Conservation (phyloP, 2,113 vertebrate species). For the Nycticorax nycticorax region DNA sequence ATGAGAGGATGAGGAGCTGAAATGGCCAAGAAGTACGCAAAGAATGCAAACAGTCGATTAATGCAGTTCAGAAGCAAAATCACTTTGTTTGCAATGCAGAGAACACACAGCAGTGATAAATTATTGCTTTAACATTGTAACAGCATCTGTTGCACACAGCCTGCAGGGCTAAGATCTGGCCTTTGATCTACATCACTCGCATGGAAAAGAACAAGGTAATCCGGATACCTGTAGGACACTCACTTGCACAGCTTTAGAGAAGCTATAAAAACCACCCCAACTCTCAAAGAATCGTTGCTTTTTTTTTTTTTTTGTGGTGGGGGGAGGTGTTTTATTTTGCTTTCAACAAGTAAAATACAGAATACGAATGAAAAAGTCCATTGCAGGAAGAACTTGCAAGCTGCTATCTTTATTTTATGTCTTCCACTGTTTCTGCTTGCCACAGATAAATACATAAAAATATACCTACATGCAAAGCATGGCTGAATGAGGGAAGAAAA, state of each 20-base stretch:
- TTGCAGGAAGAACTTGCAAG: fast-evolving
- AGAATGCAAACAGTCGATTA: not conserved
- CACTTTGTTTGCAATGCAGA: not conserved
- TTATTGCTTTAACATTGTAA: conserved; percentile 7
- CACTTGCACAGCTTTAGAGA: not conserved
- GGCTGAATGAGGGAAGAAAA: not conserved
- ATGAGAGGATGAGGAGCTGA: not conserved
- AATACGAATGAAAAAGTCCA: not conserved
- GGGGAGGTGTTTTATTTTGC: not conserved
- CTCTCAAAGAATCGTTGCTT: not conserved
- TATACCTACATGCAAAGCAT: not conserved
- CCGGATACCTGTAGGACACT: not conserved
- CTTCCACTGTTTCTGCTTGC: not conserved
- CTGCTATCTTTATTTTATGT: not conserved
- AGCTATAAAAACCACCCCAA: not conserved
- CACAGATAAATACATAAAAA: not conserved
- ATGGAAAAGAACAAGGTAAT: not conserved
- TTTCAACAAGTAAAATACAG: not conserved
- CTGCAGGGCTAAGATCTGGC: not conserved
- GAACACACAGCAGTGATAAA: not conserved
- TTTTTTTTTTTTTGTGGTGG: not conserved
- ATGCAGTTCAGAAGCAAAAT: not conserved
- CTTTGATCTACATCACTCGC: not conserved
- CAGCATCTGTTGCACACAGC: conserved; percentile 35
- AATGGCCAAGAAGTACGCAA: not conserved